Evolutionary conservation across 2,888 invertebrate genomes (phyloP), one percentile per base, ranked within the genome.

Genomic region (Chrysopilus asiliformis): DNA sequence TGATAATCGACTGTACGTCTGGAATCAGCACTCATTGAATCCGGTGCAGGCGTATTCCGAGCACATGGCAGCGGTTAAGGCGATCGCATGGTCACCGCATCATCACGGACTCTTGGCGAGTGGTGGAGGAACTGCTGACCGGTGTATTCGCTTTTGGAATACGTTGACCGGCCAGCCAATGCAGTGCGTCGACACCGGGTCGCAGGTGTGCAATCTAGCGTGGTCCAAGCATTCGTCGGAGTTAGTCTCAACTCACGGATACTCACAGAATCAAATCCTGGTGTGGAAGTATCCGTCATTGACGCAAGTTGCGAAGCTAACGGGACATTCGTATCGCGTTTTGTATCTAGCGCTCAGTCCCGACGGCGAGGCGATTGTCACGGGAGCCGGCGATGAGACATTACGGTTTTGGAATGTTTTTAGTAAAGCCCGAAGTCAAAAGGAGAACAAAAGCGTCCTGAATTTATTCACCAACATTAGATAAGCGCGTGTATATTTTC

Each of bases 211-310:
- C 65, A 97, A 97, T 67, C 68, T 97, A 49, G 95, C 95, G 26
- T 97, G 97, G 97, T 95, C 94, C 17, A 95, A 95, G 55, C 95
- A 97, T 67, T 90, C 93, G 41, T 91, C 91, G 43, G 97, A 97
- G 67, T 66, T 97, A 60, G 97, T 94, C 40, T 93, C 91, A 51
- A 97, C 95, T 0, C 97, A 97, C 61, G 97, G 97, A 10, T 97
- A 97, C 63, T 94, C 94, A 14, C 95, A 95, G 66, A 95, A 97
- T 65, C 97, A 97, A 67, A 95, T 98, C 46, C 68, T 97, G 24
- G 93, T 98, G 4, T 98, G 97, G 97, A 95, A 97, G 57, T 98
- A 97, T 64, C 97, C 97, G 1, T 89, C 90, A 42, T 68, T 98
- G 44, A 89, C 90, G 15, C 94, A 93, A 67, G 93, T 97, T 43